These are phyloP conservation scores for Perdita meconis DNA, from an alignment of 2,888 invertebrate genomes.

Conservation along the genomic window DNA sequence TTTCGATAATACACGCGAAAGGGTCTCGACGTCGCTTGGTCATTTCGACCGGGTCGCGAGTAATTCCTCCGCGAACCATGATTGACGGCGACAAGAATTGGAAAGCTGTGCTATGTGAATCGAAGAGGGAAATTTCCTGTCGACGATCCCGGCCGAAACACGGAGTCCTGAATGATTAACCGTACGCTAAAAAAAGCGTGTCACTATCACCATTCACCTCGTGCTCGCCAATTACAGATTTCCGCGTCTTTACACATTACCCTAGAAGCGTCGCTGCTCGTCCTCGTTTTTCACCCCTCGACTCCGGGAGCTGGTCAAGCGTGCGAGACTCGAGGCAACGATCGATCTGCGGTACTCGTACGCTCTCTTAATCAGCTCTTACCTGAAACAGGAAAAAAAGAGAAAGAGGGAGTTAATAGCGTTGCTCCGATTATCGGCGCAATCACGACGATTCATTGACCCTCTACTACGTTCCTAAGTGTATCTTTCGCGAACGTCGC, in stretches of 20 bases:
- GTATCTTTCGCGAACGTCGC: background rate
- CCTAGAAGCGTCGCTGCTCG: background rate
- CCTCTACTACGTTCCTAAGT: background rate
- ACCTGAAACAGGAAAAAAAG: slow-evolving; percentile 59
- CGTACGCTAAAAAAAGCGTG: no score
- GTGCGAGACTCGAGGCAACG: background rate
- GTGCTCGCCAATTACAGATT: background rate
- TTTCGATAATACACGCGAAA: slow-evolving; percentile 38
- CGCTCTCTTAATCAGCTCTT: slow-evolving; percentile 41
- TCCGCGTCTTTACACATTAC: slow-evolving; percentile 3
- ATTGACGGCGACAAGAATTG: slow-evolving; percentile 14
- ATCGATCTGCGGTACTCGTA: slow-evolving; percentile 27
- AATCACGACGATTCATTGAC: background rate
- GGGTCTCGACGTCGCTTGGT: slow-evolving; percentile 1
- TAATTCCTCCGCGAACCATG: slow-evolving; percentile 15
- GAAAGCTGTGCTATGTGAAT: background rate
- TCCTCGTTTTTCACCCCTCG: background rate
- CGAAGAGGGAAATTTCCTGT: background rate
- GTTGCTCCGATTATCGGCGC: background rate
- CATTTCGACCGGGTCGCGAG: background rate
- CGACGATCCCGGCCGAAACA: no score
- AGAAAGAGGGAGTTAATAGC: slow-evolving; percentile 35
- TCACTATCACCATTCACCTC: background rate
- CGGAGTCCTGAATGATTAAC: no score
- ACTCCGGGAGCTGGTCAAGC: background rate